Evolutionary conservation across 2,113 vertebrate species (phyloP), one percentile per base, ranked within the genome.

Genomic region (Anarrhichthys ocellatus): DNA sequence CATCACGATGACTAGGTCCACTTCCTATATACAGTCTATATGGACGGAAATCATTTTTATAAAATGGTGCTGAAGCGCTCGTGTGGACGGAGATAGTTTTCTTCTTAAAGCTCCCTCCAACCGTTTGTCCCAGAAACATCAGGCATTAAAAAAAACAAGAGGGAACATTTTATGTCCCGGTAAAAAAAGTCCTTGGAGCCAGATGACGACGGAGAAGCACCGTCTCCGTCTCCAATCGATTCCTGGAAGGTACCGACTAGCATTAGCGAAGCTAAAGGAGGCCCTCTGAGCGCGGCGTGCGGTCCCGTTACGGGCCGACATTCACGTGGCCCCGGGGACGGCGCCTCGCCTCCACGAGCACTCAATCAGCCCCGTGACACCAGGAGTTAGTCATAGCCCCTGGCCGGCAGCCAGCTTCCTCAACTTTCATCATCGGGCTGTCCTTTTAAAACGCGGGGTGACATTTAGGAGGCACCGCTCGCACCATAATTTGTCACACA

Each of bases 351-450:
- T 80, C 36, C 76, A 44, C 70, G 36, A 63, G 63, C 44, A 78
- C 36, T 75, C n/a, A 62, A 82, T 91, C 78, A 80, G 72, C 44
- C 7, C 82, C 70, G 64, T 87, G 90, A 87, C 81, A 74, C 85
- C 73, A 85, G 36, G 84, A 82, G 68, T 91, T 89, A 87, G 91
- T 92, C 86, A 89, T 68, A 83, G 89, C 82, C 73, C 73, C 59
- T 1, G 84, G 88, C 80, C 22, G 0, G 32, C 65, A 73, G 87
- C 85, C 82, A 83, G 72, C 58, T 61, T 34, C 70, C 50, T 71
- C 42, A 20, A 52, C 80, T 87, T 87, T 77, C 84, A 91, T 91
- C 90, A 76, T 42, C 46, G 17, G 22, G 42, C 63, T 24, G 76
- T 81, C 86, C 81, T 83, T 84, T 86, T 6, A 34, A 34, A 90